Percentiles rank a stretch among this genome's conserved stretches.
phyloP scores from a whole-genome alignment of 1,140 invertebrate genomes.

The Thaumatotibia leucotreta region DNA sequence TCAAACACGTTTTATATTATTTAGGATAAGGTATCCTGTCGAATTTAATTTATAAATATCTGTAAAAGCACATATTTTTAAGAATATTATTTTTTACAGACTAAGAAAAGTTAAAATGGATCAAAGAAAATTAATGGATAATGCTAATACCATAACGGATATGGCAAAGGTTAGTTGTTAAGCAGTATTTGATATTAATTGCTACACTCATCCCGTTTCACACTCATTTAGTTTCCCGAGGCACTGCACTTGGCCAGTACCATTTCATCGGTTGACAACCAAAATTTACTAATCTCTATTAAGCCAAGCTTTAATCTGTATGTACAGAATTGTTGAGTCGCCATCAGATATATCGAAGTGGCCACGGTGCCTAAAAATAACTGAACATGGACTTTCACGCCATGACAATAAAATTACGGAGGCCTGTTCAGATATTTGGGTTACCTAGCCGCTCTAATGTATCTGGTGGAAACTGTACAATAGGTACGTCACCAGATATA shows the following conservation, averaged over 20 bases:
- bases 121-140: slow-evolving; percentile 99
- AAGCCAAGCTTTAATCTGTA: neutral
- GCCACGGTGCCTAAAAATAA: too few species aligned
- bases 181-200: slow-evolving; percentile 26
- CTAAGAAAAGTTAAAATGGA: slow-evolving; percentile 99
- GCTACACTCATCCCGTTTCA: slow-evolving; percentile 58
- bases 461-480: too few species aligned
- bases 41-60: too few species aligned
- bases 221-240: slow-evolving; percentile 50
- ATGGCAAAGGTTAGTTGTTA: slow-evolving; percentile 96
- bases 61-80: slow-evolving; percentile 6
- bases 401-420: too few species aligned
- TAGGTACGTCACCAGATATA: too few species aligned
- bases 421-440: too few species aligned
- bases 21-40: too few species aligned
- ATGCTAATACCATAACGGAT: slow-evolving; percentile 99
- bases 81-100: slow-evolving; percentile 80
- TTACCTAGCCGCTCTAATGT: too few species aligned
- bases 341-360: too few species aligned
- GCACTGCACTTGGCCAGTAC: slow-evolving; percentile 32
- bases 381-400: too few species aligned
- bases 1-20: too few species aligned
- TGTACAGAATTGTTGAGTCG: too few species aligned
- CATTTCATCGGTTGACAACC: neutral
- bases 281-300: neutral